Conservation (phyloP, 2,113 vertebrate species). For the Epinephelus cyanopodus region DNA sequence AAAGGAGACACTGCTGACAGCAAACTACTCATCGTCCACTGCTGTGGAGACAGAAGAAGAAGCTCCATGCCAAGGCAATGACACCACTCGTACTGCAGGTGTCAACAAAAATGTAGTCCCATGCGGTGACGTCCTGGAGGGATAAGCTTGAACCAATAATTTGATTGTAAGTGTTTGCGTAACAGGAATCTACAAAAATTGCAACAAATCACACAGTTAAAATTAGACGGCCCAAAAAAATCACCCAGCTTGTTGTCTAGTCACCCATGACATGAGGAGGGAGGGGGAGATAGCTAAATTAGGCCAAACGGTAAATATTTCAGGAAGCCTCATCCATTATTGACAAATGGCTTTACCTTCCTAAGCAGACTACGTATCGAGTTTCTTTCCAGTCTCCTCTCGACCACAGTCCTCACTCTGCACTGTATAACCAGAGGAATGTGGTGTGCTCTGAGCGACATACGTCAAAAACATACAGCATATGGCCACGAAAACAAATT, state of each 20-base stretch:
- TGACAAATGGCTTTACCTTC: slow-evolving; percentile 81
- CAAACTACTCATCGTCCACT: slow-evolving; percentile 21
- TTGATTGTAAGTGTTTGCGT: neutral
- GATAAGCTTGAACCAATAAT: too few relatives aligned
- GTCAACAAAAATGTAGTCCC: neutral
- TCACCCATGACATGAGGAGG: slow-evolving; percentile 64
- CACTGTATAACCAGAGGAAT: slow-evolving; percentile 49
- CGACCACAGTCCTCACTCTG: slow-evolving; percentile 28
- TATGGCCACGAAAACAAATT: neutral
- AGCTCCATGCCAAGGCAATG: slow-evolving; percentile 8
- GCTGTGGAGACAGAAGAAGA: slow-evolving; percentile 7
- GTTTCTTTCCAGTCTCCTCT: slow-evolving; percentile 78
- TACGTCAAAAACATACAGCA: slow-evolving; percentile 8
- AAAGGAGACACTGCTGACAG: slow-evolving; percentile 22
- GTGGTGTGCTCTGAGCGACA: neutral
- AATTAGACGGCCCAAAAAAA: slow-evolving; percentile 23
- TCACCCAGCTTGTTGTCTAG: slow-evolving; percentile 55
- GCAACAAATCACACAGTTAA: slow-evolving; percentile 22
- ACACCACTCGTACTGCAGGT: neutral
- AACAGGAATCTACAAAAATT: neutral
- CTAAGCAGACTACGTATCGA: slow-evolving; percentile 80
- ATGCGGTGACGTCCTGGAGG: neutral
- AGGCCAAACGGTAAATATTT: slow-evolving; percentile 87
- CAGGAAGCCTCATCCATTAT: slow-evolving; percentile 85
- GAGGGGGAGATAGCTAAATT: slow-evolving; percentile 78